Base-by-base conservation (phyloP, 2,797 vertebrate species). In the Rhinichthys osculus region DNA sequence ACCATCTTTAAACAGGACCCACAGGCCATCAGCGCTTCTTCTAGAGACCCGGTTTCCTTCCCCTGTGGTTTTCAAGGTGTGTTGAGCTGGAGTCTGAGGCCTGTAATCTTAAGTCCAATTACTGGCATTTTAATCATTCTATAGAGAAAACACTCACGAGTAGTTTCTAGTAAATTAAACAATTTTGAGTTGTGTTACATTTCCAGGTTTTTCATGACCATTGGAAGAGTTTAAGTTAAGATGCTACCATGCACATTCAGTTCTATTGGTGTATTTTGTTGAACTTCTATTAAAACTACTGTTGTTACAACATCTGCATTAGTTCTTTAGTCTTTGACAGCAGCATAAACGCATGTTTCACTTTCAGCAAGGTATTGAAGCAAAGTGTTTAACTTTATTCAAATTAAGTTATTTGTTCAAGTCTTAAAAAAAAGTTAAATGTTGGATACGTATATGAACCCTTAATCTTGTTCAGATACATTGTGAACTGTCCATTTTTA, bases 81-180 rank as follows among this genome's bases (percentile, higher is more conserved):
- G 11, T 0, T 0, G 3, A 0, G 42, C 40, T 40, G 7, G 8
- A 40, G 8, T 42, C 8, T 42, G 40, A 1, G 10, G 10, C 10
- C 42, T 44, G 13, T 14, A 14, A 47, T 14, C 13, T 47, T 47
- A 14, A 47, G 13, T 14, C 7, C 19, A 47, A 21, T 47, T 4
- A 21, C 52, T 21, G 52, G 52, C 3, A 14, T 14, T 6, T 2
- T 0, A 47, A 30, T 64, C 13, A 30, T 5, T 62, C 11, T 27
- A 44, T 9, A 62, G n/a, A 27, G n/a, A 30, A 0, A 27, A 11
- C n/a, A 64, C n/a, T 27, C 44, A 44, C 3, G 10, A 14, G 13
- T 3, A 1, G 13, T 47, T 47, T 62, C 59, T 27, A 62, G 57
- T 62, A 5, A 27, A 27, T 62, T 59, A n/a, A n/a, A 27, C 1